Percentiles rank a stretch among this genome's conserved stretches.
phyloP scores from a whole-genome alignment of 92 coral and sea anemone genomes.

The Hydrozoanthus gracilis region DNA sequence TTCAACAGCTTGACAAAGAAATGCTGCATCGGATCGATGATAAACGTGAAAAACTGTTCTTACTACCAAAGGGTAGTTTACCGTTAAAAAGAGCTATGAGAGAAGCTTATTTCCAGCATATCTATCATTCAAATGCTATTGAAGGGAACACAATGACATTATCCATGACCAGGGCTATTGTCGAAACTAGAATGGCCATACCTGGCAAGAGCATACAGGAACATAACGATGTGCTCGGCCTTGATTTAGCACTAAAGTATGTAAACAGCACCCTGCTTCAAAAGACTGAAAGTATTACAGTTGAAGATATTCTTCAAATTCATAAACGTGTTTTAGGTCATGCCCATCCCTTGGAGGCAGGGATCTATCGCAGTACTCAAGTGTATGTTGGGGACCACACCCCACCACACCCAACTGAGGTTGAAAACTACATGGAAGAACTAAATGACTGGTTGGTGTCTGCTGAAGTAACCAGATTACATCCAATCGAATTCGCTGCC shows the following conservation, averaged over 20 bases:
- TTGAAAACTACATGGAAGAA: conserved; percentile 84
- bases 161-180: conserved; percentile 96
- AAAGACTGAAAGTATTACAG: conserved; percentile 72
- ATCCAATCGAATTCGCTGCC: conserved; percentile 96
- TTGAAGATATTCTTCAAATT: conserved; percentile 79
- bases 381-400: conserved; percentile 93
- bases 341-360: conserved; percentile 96
- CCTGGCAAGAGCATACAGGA: conserved; percentile 93
- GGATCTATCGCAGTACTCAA: conserved; percentile 84
- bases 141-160: conserved; percentile 99
- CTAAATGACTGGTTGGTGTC: conserved; percentile 88
- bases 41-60: conserved; percentile 81
- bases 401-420: conserved; percentile 92
- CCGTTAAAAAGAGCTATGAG: conserved; percentile 90
- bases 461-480: conserved; percentile 75
- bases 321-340: conserved; percentile 92
- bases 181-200: conserved; percentile 95
- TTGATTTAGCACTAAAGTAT: conserved; percentile 93
- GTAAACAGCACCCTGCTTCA: conserved; percentile 87
- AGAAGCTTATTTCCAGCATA: conserved; percentile 97
- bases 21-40: conserved; percentile 88
- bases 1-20: conserved; percentile 92
- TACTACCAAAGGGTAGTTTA: conserved; percentile 84
- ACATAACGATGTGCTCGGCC: conserved; percentile 96
- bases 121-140: conserved; percentile 95